phyloP scores from a whole-genome alignment of 1,140 invertebrate species.

The Euwallacea similis region DNA sequence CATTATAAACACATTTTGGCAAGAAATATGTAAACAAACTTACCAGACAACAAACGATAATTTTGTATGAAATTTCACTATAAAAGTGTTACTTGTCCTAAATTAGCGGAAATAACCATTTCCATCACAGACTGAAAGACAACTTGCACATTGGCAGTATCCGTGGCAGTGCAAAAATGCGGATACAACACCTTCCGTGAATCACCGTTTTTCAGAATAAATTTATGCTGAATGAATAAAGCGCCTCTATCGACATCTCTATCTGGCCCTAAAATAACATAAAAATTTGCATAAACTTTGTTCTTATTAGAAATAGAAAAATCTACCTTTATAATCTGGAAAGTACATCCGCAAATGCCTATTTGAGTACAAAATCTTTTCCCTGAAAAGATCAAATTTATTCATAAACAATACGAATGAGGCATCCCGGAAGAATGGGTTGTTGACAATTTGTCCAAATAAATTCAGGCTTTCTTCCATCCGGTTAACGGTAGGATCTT shows the following conservation, averaged over 20 bases:
- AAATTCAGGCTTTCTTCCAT: constrained; percentile 68
- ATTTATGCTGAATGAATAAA: constrained; percentile 66
- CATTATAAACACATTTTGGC: no score
- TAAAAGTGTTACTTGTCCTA: constrained; percentile 59
- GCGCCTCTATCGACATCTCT: constrained; percentile 65
- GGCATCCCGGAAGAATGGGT: constrained; percentile 65
- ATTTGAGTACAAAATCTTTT: constrained; percentile 67
- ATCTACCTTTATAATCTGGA: constrained; percentile 60
- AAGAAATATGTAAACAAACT: no score
- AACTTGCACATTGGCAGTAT: constrained; percentile 64
- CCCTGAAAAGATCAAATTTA: constrained; percentile 70
- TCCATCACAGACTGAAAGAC: constrained; percentile 66
- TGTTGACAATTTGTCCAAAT: constrained; percentile 68
- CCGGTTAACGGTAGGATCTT: constrained; percentile 66
- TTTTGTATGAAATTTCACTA: constrained; percentile 40
- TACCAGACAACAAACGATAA: neutral
- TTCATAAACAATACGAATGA: constrained; percentile 72
- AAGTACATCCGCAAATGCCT: constrained; percentile 64
- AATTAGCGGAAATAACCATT: constrained; percentile 63
- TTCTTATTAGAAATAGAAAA: constrained; percentile 21
- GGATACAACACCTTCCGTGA: constrained; percentile 64
- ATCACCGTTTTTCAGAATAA: constrained; percentile 61
- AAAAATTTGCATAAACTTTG: neutral
- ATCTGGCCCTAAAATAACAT: constrained; percentile 61
- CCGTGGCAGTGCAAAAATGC: constrained; percentile 68